Evolutionary conservation across 2,888 invertebrate species (phyloP), one percentile per base, ranked within the genome.

Genomic region (Tinea pellionella): DNA sequence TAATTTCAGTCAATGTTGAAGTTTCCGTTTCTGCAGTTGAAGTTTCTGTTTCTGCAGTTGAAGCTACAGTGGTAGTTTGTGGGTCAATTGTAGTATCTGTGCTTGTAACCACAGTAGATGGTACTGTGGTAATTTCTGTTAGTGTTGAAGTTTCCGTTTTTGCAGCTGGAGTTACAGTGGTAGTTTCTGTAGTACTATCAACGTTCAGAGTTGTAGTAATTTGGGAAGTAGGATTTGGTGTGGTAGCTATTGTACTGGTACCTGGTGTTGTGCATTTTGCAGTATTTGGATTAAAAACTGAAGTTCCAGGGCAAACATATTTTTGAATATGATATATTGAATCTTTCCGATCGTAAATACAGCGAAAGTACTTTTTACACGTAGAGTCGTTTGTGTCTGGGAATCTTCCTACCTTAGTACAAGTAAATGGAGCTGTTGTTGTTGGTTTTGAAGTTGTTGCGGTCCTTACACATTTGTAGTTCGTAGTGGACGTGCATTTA

Each of bases 351-450:
- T 57, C 24, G 13, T 67, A 65, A 0, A 85, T 65, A 61, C 87
- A 87, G 67, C 83, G 77, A n/a, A 78, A 76, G 64, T 76, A 85
- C 0, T 81, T 82, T 3, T 75, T 68, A 61, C 87, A 87, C 55
- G 77, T 73, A 3, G 69, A 65, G 1, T 66, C 66, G 15, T 71
- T 68, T 59, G 78, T 70, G 63, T 80, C 78, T 1, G 81, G 78
- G 61, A 76, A 86, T 62, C 77, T 75, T 60, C 86, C 87, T 13
- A 73, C 70, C 0, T 69, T 63, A 6, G 67, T 70, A 61, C 86
- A 86, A 16, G 7, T 4, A 51, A 7, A 51, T 7, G 11, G 9
- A 3, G 51, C 4, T 9, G 51, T 7, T 13, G 51, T 9, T 15
- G 51, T 18, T 16, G 19, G n/a, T n/a, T n/a, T 51, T 51, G 51